Conservation (phyloP, 1,140 invertebrate species). For the Mizuhopecten yessoensis region DNA sequence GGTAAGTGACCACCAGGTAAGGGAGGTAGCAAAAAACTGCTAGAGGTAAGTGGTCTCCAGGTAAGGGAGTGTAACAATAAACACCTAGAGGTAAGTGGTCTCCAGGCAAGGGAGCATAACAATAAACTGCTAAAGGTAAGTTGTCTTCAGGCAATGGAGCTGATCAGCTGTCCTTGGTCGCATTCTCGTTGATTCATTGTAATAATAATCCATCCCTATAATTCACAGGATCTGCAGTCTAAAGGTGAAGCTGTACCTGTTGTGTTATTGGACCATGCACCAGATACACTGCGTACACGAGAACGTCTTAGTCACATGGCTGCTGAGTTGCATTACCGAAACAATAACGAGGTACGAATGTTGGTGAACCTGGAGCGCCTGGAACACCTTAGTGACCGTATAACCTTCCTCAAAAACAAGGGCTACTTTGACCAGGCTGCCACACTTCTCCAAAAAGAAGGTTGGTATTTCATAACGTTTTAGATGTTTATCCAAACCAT, state of each 20-base stretch:
- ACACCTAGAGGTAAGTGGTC: too few relatives aligned
- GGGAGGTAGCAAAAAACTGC: too few relatives aligned
- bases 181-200: too few relatives aligned
- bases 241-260: conserved; percentile 61
- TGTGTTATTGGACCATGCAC: conserved; percentile 66
- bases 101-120: too few relatives aligned
- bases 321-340: conserved; percentile 67
- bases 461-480: too few relatives aligned
- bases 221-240: conserved; percentile 63
- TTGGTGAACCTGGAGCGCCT: conserved; percentile 70
- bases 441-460: conserved; percentile 61
- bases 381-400: conserved; percentile 66
- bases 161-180: too few relatives aligned
- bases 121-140: too few relatives aligned
- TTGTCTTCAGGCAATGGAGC: too few relatives aligned
- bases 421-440: conserved; percentile 68
- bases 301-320: conserved; percentile 69
- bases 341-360: conserved; percentile 67
- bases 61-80: too few relatives aligned
- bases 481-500: too few relatives aligned
- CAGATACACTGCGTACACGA: conserved; percentile 62
- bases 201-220: background rate
- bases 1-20: too few relatives aligned
- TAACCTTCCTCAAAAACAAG: conserved; percentile 70
- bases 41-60: too few relatives aligned